Conservation (phyloP, 2,888 invertebrate genomes). For the Cantharis lateralis region DNA sequence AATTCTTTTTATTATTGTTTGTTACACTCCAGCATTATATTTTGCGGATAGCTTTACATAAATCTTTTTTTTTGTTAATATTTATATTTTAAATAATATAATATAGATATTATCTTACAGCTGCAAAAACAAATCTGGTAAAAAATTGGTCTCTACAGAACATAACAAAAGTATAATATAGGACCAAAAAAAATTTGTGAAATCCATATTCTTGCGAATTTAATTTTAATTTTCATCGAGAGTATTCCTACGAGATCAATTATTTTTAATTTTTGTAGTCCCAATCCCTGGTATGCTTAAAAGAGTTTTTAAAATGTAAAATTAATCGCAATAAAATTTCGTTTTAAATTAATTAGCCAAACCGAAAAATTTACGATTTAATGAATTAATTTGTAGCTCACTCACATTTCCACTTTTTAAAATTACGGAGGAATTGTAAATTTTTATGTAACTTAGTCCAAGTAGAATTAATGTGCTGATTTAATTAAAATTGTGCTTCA, state of each 20-base stretch:
- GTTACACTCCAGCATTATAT: not conserved
- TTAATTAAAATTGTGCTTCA: slow-evolving; percentile 30
- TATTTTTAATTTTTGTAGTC: not conserved
- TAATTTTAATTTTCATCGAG: not conserved
- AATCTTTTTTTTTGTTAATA: no score
- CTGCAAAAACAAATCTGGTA: not conserved
- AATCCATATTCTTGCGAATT: not conserved
- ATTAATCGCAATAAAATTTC: not conserved
- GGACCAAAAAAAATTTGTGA: not conserved
- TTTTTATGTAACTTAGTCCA: not conserved
- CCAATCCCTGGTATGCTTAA: not conserved
- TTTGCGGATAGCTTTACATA: no score
- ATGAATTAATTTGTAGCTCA: not conserved
- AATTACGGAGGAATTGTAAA: not conserved
- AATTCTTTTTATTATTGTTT: not conserved
- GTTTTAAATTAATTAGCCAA: not conserved
- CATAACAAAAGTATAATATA: not conserved
- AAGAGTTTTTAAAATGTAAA: not conserved
- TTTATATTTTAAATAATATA: no score
- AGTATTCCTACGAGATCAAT: not conserved
- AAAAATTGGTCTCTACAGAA: not conserved
- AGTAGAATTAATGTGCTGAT: not conserved
- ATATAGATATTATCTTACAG: no score
- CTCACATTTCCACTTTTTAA: not conserved
- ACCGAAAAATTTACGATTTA: not conserved